These are phyloP conservation scores for Pelmatolapia mariae DNA, from an alignment of 2,113 vertebrate species.

Conservation along the genomic window DNA sequence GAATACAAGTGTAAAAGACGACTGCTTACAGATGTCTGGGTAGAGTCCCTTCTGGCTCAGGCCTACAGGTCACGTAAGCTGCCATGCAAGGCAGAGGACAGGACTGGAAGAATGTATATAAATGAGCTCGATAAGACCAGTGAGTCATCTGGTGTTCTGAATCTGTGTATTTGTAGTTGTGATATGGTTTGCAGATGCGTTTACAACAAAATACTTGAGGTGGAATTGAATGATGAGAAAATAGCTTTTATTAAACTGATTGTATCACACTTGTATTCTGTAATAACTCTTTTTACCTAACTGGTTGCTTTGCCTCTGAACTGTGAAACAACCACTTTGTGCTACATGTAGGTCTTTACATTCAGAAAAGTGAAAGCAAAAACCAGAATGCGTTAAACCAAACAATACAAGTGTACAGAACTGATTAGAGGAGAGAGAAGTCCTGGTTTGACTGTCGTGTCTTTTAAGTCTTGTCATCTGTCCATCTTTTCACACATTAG, in stretches of 20 bases:
- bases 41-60: not conserved
- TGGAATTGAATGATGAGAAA: not conserved
- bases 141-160: not conserved
- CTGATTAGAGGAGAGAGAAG: not conserved
- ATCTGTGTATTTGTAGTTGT: not conserved
- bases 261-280: not conserved
- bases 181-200: not conserved
- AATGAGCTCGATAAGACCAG: not conserved
- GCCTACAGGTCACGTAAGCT: constrained; percentile 25
- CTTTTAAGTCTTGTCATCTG: not conserved
- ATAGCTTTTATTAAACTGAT: constrained; percentile 10
- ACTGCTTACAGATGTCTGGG: constrained; percentile 6
- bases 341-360: not conserved
- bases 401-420: not conserved
- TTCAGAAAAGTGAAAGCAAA: not conserved
- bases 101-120: constrained; percentile 1
- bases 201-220: not conserved
- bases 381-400: not conserved
- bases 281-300: not conserved
- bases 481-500: not conserved
- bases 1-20: constrained; percentile 54
- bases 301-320: not conserved
- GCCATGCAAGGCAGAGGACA: constrained; percentile 25
- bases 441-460: not conserved
- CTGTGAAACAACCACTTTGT: not conserved